phyloP scores from a whole-genome alignment of 2,888 invertebrate genomes.

The Dryocosmus kuriphilus region DNA sequence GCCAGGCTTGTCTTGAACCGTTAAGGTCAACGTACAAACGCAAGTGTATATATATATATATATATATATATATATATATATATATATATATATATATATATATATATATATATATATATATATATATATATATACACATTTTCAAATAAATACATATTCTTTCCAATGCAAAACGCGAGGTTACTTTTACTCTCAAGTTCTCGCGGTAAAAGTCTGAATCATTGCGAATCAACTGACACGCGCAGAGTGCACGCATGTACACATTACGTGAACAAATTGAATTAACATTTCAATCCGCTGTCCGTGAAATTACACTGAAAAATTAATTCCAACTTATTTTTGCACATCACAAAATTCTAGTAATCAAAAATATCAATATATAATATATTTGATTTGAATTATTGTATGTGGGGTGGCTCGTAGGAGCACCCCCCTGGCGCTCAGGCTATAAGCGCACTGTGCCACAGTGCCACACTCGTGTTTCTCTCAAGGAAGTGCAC shows the following conservation, averaged over 20 bases:
- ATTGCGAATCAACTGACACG: constrained; percentile 23
- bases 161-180: constrained; percentile 20
- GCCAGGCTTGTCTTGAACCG: constrained; percentile 68
- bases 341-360: too few relatives aligned
- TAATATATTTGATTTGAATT: too few relatives aligned
- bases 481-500: too few relatives aligned
- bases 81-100: too few relatives aligned
- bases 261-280: neutral
- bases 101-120: too few relatives aligned
- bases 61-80: constrained; percentile 26
- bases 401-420: too few relatives aligned
- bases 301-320: neutral
- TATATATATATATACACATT: constrained; percentile 19
- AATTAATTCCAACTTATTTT: neutral
- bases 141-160: constrained; percentile 24
- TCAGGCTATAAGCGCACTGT: too few relatives aligned
- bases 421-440: too few relatives aligned
- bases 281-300: neutral
- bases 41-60: constrained; percentile 10
- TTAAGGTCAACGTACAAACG: constrained; percentile 73
- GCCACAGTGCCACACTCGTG: too few relatives aligned
- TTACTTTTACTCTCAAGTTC: constrained; percentile 20
- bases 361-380: too few relatives aligned
- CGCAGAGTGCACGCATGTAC: constrained; percentile 8
- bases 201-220: neutral